Conservation (phyloP, 2,113 vertebrate species). For the Corythaixoides concolor region DNA sequence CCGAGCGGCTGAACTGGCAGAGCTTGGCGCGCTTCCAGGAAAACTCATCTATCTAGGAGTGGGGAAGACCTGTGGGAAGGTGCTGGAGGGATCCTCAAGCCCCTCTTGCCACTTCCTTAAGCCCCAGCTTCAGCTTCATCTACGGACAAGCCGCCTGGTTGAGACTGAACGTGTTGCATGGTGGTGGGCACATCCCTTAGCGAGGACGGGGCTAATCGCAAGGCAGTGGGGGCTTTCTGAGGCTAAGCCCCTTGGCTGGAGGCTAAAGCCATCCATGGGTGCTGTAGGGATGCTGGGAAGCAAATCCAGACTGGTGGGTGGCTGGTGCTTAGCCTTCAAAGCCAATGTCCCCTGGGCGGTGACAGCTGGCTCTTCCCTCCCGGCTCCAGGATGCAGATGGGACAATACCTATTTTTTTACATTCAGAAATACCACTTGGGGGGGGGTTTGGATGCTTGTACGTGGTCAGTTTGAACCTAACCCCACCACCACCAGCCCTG, state of each 20-base stretch:
- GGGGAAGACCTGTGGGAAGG: neutral
- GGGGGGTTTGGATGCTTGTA: accelerated
- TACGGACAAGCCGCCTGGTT: neutral
- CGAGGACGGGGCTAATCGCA: neutral
- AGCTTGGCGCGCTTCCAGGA: neutral
- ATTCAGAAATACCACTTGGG: neutral
- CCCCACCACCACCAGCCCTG: neutral
- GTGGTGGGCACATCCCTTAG: neutral
- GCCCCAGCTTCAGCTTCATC: neutral
- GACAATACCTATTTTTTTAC: neutral
- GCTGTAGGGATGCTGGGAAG: neutral
- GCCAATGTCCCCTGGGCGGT: neutral
- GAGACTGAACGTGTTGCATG: accelerated
- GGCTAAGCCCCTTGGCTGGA: neutral
- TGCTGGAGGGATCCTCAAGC: neutral
- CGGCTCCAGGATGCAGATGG: neutral
- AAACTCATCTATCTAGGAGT: neutral
- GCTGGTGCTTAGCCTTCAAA: neutral
- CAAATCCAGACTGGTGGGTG: neutral
- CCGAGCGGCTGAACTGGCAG: neutral
- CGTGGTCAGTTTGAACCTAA: neutral
- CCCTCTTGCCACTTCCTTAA: neutral
- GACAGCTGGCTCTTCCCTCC: neutral
- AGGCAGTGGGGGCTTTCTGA: neutral
- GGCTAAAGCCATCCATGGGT: neutral